Percentiles rank a stretch among this genome's conserved stretches.
These are phyloP conservation scores for Allacma fusca DNA, from an alignment of 2,888 invertebrate species.

Conservation along the genomic window DNA sequence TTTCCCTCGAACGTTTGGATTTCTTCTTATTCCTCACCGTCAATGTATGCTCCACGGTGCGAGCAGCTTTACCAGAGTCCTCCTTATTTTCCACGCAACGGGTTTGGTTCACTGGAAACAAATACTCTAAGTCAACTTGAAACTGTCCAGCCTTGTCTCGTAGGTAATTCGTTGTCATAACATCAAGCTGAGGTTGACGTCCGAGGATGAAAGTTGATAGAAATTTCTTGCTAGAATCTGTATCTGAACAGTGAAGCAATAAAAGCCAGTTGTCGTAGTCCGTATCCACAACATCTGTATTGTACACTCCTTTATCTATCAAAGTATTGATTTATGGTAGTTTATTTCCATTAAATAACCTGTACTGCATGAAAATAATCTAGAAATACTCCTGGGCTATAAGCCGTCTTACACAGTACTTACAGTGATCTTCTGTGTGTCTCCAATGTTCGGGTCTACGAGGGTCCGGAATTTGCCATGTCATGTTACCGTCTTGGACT, in stretches of 20 bases:
- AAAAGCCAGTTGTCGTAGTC: conserved; percentile 85
- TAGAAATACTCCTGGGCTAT: too few relatives aligned
- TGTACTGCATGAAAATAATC: too few relatives aligned
- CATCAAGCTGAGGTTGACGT: conserved; percentile 69
- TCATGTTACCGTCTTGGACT: conserved; percentile 82
- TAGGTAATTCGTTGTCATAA: conserved; percentile 76
- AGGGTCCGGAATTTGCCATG: conserved; percentile 81
- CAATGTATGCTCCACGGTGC: neutral
- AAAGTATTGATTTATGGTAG: neutral
- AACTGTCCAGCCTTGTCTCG: conserved; percentile 80
- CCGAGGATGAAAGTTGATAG: conserved; percentile 84
- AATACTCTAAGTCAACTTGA: conserved; percentile 84
- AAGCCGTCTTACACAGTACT: too few relatives aligned
- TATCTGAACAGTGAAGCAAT: conserved; percentile 83
- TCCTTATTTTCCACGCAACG: conserved; percentile 66
- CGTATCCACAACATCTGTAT: conserved; percentile 84
- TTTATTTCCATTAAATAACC: neutral
- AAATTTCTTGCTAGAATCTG: conserved; percentile 73
- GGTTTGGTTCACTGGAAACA: conserved; percentile 81
- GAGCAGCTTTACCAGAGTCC: neutral
- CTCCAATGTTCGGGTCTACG: conserved; percentile 83
- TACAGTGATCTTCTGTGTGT: conserved; percentile 85
- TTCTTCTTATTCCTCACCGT: conserved; percentile 13
- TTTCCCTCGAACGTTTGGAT: conserved; percentile 19
- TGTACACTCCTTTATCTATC: conserved; percentile 85